Evolutionary conservation across 1,140 invertebrate species (phyloP), one percentile per base, ranked within the genome.

Genomic region (Drosophila pachea): DNA sequence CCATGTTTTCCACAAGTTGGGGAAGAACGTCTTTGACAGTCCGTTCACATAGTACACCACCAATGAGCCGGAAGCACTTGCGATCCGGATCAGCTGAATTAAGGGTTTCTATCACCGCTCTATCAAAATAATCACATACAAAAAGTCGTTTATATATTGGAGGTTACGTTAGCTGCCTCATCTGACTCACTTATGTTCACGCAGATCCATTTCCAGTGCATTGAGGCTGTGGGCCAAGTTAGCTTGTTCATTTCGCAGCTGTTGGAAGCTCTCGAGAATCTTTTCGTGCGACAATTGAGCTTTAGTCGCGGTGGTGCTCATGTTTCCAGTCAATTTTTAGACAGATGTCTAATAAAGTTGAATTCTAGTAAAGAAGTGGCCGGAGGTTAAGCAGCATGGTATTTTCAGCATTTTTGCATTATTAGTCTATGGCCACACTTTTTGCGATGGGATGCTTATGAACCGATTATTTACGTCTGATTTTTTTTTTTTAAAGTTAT

Each of bases 41-140:
- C 74, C 95, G 92, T 91, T 99, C 97, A 73, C 97, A 97, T 43
- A 99, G 91, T 49, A 99, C 94, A 11, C 97, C 97, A 36, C 97
- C 97, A 70, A 99, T 94, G 92, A 98, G 94, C 83, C 97, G 93
- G 88, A 95, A 99, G 90, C 97, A 99, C 90, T 97, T 98, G 76
- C 97, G 93, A 48, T 94, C 93, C 16, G 92, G 93, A 76, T 97
- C 95, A 4, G 98, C 94, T 55, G 94, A 94, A 90, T 97, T 94
- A 45, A 99, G 90, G 31, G 97, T 97, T 76, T 98, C 97, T 77
- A 98, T 95, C 7, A 99, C 98, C 84, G 98, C 94, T 90, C 98
- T 99, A 90, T 36, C 11, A 2, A 3, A 5, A 63, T 8, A 49
- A 60, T 42, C 1, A 7, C 0, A 4, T 9, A 35, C 22, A 49